A percentile compares a stretch with the other conserved stretches of the same genome.
Conservation (phyloP, 2,113 vertebrate species). For the Rhynchopsitta pachyrhyncha region DNA sequence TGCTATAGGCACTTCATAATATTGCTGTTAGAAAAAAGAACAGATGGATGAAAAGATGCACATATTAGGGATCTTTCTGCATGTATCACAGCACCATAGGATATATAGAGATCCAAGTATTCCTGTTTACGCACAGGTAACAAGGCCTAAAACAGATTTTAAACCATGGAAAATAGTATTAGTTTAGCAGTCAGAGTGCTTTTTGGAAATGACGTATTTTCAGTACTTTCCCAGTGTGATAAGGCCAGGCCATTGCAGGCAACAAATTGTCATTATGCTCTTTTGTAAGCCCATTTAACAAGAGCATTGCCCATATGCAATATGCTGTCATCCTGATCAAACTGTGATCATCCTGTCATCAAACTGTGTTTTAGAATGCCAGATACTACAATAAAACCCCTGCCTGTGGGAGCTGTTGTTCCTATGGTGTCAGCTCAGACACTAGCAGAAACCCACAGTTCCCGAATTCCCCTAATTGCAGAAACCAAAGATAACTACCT, state of each 20-base stretch:
- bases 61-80: background rate
- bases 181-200: background rate
- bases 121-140: background rate
- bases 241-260: background rate
- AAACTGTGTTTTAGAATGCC: background rate
- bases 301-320: background rate
- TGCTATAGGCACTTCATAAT: slow-evolving; percentile 94
- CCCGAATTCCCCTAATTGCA: background rate
- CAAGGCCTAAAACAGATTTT: background rate
- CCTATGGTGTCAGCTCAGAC: background rate
- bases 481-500: background rate
- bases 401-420: background rate
- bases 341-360: too few species aligned
- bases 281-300: background rate
- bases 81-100: background rate
- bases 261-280: background rate
- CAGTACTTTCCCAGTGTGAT: background rate
- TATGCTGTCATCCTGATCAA: background rate
- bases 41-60: background rate
- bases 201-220: background rate
- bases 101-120: background rate
- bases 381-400: background rate
- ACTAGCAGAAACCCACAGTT: background rate
- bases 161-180: background rate
- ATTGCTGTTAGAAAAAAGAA: slow-evolving; percentile 82